These are phyloP conservation scores for Nansenia antarctica DNA, from an alignment of 2,113 vertebrate genomes.

Conservation along the genomic window DNA sequence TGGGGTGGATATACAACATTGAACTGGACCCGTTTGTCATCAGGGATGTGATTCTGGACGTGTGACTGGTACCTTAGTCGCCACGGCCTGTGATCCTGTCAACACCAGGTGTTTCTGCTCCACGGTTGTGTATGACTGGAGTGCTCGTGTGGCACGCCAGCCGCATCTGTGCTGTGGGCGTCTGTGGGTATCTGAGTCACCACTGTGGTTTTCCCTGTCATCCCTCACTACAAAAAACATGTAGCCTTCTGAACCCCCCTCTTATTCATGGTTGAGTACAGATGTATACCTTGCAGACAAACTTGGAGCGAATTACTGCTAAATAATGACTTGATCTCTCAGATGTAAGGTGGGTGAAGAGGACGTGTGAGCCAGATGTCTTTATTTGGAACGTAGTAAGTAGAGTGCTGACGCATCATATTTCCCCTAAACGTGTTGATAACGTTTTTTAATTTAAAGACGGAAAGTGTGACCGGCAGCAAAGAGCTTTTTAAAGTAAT, in stretches of 20 bases:
- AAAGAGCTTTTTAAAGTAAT: neutral
- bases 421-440: neutral
- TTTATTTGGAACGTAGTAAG: neutral
- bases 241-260: neutral
- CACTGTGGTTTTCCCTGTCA: conserved; percentile 18
- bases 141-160: neutral
- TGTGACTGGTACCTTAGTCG: neutral
- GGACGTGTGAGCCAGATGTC: neutral
- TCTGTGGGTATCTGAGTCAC: conserved; percentile 31
- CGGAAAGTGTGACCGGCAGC: neutral
- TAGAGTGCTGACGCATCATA: neutral
- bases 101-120: conserved; percentile 15
- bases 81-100: neutral
- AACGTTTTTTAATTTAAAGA: no score
- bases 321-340: neutral
- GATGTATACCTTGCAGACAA: neutral
- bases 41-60: no score
- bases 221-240: neutral
- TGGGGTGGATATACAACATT: no score
- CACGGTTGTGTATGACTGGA: neutral
- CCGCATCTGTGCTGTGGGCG: conserved; percentile 20
- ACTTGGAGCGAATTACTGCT: no score
- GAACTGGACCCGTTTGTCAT: no score
- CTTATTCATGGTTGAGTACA: neutral
- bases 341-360: neutral